A percentile compares a stretch with the other conserved stretches of the same genome.
Evolutionary conservation across 2,113 vertebrate species (phyloP).

Genomic region (Catharus minimus): DNA sequence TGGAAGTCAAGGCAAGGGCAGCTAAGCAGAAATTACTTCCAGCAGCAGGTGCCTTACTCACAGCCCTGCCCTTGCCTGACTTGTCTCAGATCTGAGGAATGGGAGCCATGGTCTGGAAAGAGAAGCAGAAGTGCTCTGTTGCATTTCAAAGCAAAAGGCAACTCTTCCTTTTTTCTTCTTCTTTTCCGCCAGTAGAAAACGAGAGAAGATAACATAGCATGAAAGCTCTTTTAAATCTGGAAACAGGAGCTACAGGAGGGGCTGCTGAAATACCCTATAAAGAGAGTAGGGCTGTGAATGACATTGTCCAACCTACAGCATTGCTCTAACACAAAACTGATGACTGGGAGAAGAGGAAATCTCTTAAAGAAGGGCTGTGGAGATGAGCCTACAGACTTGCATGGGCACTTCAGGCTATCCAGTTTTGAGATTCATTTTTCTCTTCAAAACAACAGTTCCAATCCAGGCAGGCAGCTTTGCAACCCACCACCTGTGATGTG

Average conservation of each 20-base stretch:
- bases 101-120: background rate
- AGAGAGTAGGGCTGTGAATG: background rate
- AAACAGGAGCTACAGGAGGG: background rate
- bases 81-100: background rate
- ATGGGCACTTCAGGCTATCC: background rate
- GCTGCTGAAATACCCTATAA: background rate
- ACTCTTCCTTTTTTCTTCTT: background rate
- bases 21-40: background rate
- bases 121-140: background rate
- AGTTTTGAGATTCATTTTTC: background rate
- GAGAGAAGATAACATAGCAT: fast-evolving
- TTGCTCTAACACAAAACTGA: background rate
- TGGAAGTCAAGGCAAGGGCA: background rate
- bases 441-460: background rate
- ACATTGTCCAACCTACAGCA: background rate
- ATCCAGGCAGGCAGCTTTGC: background rate
- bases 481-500: fast-evolving
- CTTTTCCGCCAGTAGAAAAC: background rate
- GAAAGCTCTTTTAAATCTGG: background rate
- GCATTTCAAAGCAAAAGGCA: background rate
- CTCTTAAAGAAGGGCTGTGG: background rate
- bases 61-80: background rate
- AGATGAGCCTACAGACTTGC: background rate
- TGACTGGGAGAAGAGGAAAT: background rate
- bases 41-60: background rate